These are phyloP conservation scores for Microtus obscurus DNA, from an alignment of 2,797 vertebrate genomes.

Conservation along the genomic window DNA sequence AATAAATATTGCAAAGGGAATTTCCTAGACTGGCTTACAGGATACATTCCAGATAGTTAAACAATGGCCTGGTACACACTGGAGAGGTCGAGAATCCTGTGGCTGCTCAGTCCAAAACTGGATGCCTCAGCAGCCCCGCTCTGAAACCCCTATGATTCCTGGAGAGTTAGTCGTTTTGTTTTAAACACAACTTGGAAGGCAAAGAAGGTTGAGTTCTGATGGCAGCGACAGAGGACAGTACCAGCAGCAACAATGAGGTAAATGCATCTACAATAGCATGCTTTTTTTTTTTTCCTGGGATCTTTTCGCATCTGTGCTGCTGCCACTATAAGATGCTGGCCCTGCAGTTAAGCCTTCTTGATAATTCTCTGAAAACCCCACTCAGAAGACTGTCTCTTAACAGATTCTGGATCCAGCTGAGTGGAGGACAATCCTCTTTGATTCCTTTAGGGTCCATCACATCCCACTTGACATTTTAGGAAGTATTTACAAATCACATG, in stretches of 20 bases:
- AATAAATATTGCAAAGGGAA: not conserved
- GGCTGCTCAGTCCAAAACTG: not conserved
- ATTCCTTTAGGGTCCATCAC: not conserved
- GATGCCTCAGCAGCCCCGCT: not conserved
- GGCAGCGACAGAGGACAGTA: not conserved
- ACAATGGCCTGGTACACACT: not conserved
- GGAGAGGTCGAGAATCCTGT: not conserved
- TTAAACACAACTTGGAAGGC: not conserved
- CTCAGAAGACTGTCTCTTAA: not conserved
- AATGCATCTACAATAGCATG: not conserved
- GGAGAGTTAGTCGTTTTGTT: not conserved
- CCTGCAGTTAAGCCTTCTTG: not conserved
- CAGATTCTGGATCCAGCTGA: not conserved
- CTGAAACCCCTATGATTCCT: not conserved
- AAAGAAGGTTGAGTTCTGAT: not conserved
- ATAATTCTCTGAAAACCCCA: not conserved
- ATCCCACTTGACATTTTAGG: not conserved
- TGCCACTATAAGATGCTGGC: not conserved
- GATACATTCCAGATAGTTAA: not conserved
- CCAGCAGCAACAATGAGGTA: not conserved
- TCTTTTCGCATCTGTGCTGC: not conserved
- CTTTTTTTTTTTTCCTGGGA: not conserved
- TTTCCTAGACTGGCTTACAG: not conserved
- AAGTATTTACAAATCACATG: constrained; percentile 21
- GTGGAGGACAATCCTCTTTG: not conserved